These are phyloP conservation scores for Nebria ingens DNA, from an alignment of 1,140 invertebrate species.

Conservation along the genomic window DNA sequence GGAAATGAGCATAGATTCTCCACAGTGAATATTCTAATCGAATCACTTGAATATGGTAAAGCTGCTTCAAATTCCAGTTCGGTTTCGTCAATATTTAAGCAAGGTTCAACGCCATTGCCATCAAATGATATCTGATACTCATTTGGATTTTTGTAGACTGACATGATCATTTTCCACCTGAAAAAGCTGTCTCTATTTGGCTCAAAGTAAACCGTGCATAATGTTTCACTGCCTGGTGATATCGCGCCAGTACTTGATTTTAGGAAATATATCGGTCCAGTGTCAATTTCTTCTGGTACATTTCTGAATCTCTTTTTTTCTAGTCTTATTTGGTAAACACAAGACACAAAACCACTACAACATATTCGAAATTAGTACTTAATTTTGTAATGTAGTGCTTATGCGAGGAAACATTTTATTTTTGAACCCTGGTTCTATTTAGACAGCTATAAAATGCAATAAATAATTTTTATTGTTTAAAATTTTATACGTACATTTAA, in stretches of 20 bases:
- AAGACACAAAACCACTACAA: constrained; percentile 33
- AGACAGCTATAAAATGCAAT: too few relatives aligned
- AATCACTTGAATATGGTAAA: constrained; percentile 28
- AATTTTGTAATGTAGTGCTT: constrained; percentile 2
- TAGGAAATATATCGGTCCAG: constrained; percentile 18
- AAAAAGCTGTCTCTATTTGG: constrained; percentile 20
- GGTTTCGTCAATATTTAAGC: constrained; percentile 27
- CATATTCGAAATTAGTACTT: constrained; percentile 10
- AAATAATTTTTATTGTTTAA: too few relatives aligned
- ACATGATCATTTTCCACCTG: constrained; percentile 26
- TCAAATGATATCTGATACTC: constrained; percentile 22
- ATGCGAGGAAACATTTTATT: too few relatives aligned
- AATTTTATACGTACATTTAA: too few relatives aligned
- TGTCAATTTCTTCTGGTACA: constrained; percentile 14
- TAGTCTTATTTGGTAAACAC: constrained; percentile 30
- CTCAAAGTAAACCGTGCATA: constrained; percentile 24
- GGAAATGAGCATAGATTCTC: constrained; percentile 31
- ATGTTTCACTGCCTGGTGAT: constrained; percentile 14
- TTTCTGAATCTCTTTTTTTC: constrained; percentile 11
- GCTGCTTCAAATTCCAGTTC: constrained; percentile 29
- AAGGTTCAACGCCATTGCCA: constrained; percentile 30
- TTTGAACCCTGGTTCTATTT: too few relatives aligned
- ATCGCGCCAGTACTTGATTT: constrained; percentile 19
- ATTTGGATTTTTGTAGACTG: constrained; percentile 25
- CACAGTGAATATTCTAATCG: constrained; percentile 28